Evolutionary conservation across 2,888 invertebrate species (phyloP).

Genomic region (Leptopilina drosophilae): DNA sequence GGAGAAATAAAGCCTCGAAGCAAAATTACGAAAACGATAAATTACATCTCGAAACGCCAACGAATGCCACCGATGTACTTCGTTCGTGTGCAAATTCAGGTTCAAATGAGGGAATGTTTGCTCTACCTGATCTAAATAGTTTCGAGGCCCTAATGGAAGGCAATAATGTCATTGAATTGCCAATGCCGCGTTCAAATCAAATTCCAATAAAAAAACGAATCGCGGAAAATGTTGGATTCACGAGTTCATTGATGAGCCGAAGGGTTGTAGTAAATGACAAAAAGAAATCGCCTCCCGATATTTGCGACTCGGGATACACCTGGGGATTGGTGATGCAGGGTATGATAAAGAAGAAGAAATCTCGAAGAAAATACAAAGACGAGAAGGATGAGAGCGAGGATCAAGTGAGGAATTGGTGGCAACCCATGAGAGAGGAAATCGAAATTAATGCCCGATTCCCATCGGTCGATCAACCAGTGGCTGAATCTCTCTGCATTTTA

Average conservation of each 20-base stretch:
- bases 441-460: constrained; percentile 69
- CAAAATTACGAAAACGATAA: constrained; percentile 64
- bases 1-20: constrained; percentile 58
- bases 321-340: constrained; percentile 85
- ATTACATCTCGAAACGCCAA: constrained; percentile 83
- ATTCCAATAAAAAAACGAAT: constrained; percentile 51
- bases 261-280: constrained; percentile 43
- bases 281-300: constrained; percentile 39
- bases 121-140: constrained; percentile 62
- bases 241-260: constrained; percentile 64
- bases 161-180: constrained; percentile 79
- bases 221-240: constrained; percentile 66
- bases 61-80: constrained; percentile 86
- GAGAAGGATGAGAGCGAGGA: constrained; percentile 40
- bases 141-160: constrained; percentile 72
- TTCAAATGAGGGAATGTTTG: constrained; percentile 56
- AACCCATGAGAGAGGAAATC: constrained; percentile 70
- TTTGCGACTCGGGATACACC: constrained; percentile 63
- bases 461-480: constrained; percentile 83
- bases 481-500: constrained; percentile 89
- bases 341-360: constrained; percentile 66
- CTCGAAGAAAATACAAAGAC: constrained; percentile 56
- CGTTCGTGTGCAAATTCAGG: constrained; percentile 65
- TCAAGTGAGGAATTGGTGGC: constrained; percentile 65
- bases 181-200: constrained; percentile 77